phyloP scores from a whole-genome alignment of 2,888 invertebrate species.

The Ormyrus labotus region DNA sequence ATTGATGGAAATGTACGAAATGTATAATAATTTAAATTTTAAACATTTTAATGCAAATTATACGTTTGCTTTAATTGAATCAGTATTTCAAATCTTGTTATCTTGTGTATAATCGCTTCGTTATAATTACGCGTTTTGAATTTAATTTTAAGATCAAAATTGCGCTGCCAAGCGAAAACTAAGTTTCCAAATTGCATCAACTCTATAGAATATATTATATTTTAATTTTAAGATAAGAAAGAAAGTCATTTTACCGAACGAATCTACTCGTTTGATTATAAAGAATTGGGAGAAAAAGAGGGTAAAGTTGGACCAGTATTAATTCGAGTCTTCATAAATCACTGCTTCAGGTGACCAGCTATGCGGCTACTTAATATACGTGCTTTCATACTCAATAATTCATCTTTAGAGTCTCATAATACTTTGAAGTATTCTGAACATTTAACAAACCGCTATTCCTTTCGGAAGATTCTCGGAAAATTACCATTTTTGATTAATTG shows the following conservation, averaged over 20 bases:
- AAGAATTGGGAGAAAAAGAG: constrained; percentile 10
- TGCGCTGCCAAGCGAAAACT: too few species aligned
- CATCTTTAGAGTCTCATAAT: constrained; percentile 56
- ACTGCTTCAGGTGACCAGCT: constrained; percentile 48
- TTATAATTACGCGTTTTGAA: too few species aligned
- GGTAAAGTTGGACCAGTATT: constrained; percentile 40
- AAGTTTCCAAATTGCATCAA: constrained; percentile 18
- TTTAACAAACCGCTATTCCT: constrained; percentile 49
- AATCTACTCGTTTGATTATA: not conserved
- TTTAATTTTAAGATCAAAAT: too few species aligned
- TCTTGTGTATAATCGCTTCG: too few species aligned
- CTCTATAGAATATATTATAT: constrained; percentile 29
- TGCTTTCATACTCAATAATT: constrained; percentile 55
- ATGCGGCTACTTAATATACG: constrained; percentile 41
- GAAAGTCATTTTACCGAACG: constrained; percentile 10
- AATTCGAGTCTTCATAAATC: constrained; percentile 50
- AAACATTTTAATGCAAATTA: too few species aligned
- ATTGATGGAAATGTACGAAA: too few species aligned
- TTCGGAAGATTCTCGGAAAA: constrained; percentile 22
- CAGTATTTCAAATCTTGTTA: too few species aligned
- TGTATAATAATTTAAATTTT: not conserved
- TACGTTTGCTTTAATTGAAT: too few species aligned
- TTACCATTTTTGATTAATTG: constrained; percentile 48
- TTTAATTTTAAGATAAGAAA: constrained; percentile 30
- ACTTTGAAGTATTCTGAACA: constrained; percentile 53